These are phyloP conservation scores for Oenanthe melanoleuca DNA, from an alignment of 2,113 vertebrate species.

Conservation along the genomic window DNA sequence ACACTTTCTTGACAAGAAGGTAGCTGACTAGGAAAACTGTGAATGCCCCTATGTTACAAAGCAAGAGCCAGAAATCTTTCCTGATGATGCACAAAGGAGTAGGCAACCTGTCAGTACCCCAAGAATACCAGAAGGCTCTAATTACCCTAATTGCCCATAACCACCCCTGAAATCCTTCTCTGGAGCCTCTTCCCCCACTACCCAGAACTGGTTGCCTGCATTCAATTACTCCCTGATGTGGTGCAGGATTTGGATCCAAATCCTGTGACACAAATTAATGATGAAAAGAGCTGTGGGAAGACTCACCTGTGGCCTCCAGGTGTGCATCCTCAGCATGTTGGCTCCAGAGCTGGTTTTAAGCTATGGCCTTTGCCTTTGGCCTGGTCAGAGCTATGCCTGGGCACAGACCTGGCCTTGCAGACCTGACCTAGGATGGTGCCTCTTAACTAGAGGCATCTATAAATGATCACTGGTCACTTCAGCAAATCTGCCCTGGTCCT, in stretches of 20 bases:
- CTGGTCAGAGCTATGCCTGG: not conserved
- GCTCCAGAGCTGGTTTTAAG: not conserved
- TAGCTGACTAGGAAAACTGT: not conserved
- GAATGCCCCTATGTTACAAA: accelerated
- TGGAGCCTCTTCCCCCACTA: not conserved
- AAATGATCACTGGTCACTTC: not conserved
- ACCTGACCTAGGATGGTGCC: not conserved
- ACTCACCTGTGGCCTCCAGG: not conserved
- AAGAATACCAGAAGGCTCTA: not conserved
- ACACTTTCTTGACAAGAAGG: not conserved
- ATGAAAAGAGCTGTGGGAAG: not conserved
- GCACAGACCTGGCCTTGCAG: not conserved
- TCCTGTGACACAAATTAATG: not conserved
- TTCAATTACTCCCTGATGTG: accelerated
- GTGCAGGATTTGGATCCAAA: not conserved
- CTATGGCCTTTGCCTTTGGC: not conserved
- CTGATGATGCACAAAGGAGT: not conserved
- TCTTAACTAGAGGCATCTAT: not conserved
- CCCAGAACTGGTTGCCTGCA: not conserved
- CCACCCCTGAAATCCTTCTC: not conserved
- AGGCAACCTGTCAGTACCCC: not conserved
- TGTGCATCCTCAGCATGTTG: not conserved
- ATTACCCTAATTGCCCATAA: not conserved
- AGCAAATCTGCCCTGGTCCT: not conserved
- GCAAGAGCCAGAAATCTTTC: not conserved